Percentiles rank a stretch among this genome's conserved stretches.
Evolutionary conservation across 2,113 vertebrate genomes (phyloP).

Genomic region (Diadophis punctatus): DNA sequence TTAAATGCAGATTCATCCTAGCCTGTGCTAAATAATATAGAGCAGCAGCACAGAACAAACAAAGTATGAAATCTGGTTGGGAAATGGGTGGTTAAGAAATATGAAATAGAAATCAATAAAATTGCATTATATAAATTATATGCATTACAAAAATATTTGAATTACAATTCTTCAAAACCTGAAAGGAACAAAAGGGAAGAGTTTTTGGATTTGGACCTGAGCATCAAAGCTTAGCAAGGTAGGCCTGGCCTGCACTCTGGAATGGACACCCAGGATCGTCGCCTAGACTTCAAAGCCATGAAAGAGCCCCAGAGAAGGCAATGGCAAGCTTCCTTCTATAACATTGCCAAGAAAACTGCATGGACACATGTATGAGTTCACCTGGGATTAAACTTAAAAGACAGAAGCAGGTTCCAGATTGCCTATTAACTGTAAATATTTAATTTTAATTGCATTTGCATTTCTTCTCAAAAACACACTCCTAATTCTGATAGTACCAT

Average conservation of each 20-base stretch:
- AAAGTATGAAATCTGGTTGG: not conserved
- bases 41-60: slow-evolving; percentile 1
- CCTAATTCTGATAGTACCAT: not conserved
- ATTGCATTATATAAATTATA: not conserved
- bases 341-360: not conserved
- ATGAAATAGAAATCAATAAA: not conserved
- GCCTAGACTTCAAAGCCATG: not conserved
- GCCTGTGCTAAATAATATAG: not conserved
- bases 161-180: rapidly evolving
- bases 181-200: not conserved
- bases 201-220: not conserved
- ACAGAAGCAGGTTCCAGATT: not conserved
- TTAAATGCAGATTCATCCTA: not conserved
- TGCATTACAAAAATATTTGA: not conserved
- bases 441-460: not conserved
- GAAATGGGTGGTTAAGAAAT: not conserved
- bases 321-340: not conserved
- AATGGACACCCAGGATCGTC: not conserved
- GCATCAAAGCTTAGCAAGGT: not conserved
- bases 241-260: not conserved
- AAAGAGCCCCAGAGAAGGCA: not conserved
- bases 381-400: not conserved
- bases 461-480: not conserved
- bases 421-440: not conserved
- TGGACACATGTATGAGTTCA: not conserved